Conservation (phyloP, 2,888 invertebrate genomes). For the Spodoptera littoralis region DNA sequence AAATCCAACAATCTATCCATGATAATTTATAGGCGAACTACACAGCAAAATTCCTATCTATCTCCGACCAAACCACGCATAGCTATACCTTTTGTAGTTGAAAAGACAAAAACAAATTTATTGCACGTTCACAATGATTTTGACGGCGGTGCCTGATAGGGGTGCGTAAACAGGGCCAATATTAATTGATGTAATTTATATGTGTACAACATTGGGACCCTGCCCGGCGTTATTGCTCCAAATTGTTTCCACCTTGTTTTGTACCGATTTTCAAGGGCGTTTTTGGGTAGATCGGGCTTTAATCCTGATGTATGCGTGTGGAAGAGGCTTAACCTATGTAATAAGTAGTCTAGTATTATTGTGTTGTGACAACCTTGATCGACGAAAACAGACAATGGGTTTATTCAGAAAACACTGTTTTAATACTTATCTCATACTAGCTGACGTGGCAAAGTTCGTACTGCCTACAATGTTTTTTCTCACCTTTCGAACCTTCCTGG, state of each 20-base stretch:
- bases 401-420: too few relatives aligned
- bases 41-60: slow-evolving; percentile 33
- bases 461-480: too few relatives aligned
- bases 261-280: slow-evolving; percentile 12
- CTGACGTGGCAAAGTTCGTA: too few relatives aligned
- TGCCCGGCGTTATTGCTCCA: slow-evolving; percentile 36
- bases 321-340: too few relatives aligned
- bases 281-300: not conserved
- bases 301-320: too few relatives aligned
- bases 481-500: too few relatives aligned
- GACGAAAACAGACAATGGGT: too few relatives aligned
- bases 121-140: slow-evolving; percentile 59
- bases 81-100: slow-evolving; percentile 40
- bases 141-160: slow-evolving; percentile 64
- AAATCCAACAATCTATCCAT: too few relatives aligned
- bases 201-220: slow-evolving; percentile 46
- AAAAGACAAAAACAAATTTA: slow-evolving; percentile 64
- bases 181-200: slow-evolving; percentile 68
- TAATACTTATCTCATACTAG: too few relatives aligned
- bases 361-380: too few relatives aligned
- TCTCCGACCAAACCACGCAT: slow-evolving; percentile 16
- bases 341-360: too few relatives aligned
- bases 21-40: not conserved
- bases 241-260: slow-evolving; percentile 37
- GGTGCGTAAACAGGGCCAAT: slow-evolving; percentile 57